These are phyloP conservation scores for Kryptolebias marmoratus DNA, from an alignment of 2,113 vertebrate species.

Conservation along the genomic window DNA sequence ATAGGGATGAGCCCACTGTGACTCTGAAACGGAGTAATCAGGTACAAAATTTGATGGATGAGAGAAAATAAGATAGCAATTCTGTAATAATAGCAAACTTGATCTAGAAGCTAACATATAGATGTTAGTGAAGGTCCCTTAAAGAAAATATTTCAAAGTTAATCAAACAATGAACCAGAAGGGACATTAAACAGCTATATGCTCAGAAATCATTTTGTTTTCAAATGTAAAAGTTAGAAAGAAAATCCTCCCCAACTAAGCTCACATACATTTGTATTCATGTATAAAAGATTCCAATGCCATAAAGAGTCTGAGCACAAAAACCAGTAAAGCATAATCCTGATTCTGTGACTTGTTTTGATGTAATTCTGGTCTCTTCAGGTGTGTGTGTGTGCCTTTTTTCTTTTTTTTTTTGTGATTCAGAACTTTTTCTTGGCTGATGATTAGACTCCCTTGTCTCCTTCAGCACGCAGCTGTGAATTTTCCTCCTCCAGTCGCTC, in stretches of 20 bases:
- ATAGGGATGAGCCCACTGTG: too few relatives aligned
- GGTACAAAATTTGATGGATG: too few relatives aligned
- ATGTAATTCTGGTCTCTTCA: constrained; percentile 4
- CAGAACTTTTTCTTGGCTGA: constrained; percentile 25
- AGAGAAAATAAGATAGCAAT: too few relatives aligned
- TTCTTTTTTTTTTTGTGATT: constrained; percentile 27
- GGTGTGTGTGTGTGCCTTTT: constrained; percentile 16
- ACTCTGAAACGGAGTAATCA: too few relatives aligned
- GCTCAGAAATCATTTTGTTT: background rate
- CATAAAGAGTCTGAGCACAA: background rate
- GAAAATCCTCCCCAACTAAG: constrained; percentile 6
- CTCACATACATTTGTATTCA: constrained; percentile 8
- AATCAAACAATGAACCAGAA: background rate
- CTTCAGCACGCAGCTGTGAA: constrained; percentile 45
- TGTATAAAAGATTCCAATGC: constrained; percentile 16
- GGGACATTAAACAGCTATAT: background rate
- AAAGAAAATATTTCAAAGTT: background rate
- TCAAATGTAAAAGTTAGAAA: constrained; percentile 3
- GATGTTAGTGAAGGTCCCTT: too few relatives aligned
- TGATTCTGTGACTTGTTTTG: constrained; percentile 20
- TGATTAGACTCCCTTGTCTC: constrained; percentile 51
- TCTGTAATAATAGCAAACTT: too few relatives aligned
- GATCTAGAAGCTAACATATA: too few relatives aligned
- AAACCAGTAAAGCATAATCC: constrained; percentile 21
- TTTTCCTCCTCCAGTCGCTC: constrained; percentile 41